Evolutionary conservation across 2,888 invertebrate species (phyloP).

Genomic region (Agrotis exclamationis): DNA sequence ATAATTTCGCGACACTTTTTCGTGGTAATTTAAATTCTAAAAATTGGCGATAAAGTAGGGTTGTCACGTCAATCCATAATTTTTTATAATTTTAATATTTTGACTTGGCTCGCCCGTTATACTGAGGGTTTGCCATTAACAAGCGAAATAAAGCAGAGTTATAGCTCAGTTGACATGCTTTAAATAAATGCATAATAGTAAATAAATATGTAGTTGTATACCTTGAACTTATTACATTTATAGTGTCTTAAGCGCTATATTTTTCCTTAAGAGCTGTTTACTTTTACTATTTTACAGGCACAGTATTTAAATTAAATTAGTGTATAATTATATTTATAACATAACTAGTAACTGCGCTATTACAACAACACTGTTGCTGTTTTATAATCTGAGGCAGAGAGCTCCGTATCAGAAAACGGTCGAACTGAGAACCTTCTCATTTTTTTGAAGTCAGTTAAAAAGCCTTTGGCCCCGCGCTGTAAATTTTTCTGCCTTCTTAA

Average conservation of each 20-base stretch:
- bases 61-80: neutral
- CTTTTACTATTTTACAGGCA: conserved; percentile 7
- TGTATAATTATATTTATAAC: neutral
- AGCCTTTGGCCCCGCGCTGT: too few relatives aligned
- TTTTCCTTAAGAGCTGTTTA: conserved; percentile 31
- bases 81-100: too few relatives aligned
- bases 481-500: too few relatives aligned
- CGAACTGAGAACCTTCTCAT: too few relatives aligned
- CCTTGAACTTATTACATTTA: conserved; percentile 14
- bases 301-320: conserved; percentile 5
- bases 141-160: too few relatives aligned
- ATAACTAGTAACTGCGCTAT: neutral
- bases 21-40: conserved; percentile 8
- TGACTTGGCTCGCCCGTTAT: too few relatives aligned
- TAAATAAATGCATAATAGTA: too few relatives aligned
- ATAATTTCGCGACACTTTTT: conserved; percentile 19
- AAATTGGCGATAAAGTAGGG: conserved; percentile 17
- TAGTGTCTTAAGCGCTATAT: neutral
- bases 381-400: neutral
- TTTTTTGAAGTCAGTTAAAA: too few relatives aligned
- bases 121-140: too few relatives aligned
- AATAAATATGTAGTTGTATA: neutral
- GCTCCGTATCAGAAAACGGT: neutral
- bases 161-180: too few relatives aligned
- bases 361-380: neutral